Base-by-base conservation (phyloP, 2,113 vertebrate species). In the Xiphias gladius region DNA sequence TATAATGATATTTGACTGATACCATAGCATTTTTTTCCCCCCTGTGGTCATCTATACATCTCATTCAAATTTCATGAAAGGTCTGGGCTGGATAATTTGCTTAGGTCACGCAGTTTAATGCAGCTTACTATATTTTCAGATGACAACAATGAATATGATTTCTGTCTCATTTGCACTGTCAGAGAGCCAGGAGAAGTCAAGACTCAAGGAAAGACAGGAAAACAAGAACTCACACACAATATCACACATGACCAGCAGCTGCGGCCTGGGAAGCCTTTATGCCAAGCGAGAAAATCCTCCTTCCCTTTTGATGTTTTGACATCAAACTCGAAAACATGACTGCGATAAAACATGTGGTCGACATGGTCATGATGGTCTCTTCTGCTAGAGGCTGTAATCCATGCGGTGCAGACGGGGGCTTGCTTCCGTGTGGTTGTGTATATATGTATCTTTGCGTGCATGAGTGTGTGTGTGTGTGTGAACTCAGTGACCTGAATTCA, bases 401-500 rank as follows among this genome's bases (percentile, higher is more conserved):
- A 22, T 57, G 64, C 39, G 19, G 64, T 10, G 37, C 72, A 32
- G 59, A 67, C 8, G 1, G 16, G 41, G 32, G 28, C 26, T 73
- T 24, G 37, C 58, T 73, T 78, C 54, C 0, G 24, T 66, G 73
- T 79, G 24, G 62, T 58, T 80, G 26, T 80, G 26, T 69, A 43
- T 64, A 78, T 19, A 5, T 41, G 48, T 80, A n/a, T 76, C 3
- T 81, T 32, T 77, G 79, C 4, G 35, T 80, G 75, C 39, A 43
- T 55, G 52, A 8, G 37, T 79, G 73, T 64, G 43, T 68, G 73
- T 64, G 43, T 68, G 16, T 41, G 1, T 81, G 65, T 85, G 41
- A 85, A 88, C 83, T 86, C 80, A 80, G 77, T 88, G 87, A 90
- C 84, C 88, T 89, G 86, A 78, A 88, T 88, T 86, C 71, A 62